Evolutionary conservation across 2,797 vertebrate genomes (phyloP), one percentile per base, ranked within the genome.

Genomic region (Cyclopterus lumpus): DNA sequence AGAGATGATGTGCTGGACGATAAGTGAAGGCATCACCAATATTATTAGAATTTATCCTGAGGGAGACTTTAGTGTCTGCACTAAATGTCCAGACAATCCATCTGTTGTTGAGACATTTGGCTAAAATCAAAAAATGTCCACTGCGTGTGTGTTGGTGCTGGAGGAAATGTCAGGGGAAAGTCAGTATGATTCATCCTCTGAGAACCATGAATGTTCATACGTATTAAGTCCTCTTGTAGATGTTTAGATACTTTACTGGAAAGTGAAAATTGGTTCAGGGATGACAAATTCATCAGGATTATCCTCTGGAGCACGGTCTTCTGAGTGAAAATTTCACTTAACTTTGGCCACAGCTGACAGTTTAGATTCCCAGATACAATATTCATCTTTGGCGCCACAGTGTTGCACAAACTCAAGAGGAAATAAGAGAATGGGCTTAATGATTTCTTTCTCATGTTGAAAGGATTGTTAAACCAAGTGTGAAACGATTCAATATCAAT

Each of bases 381-480:
- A n/a, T 81, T 79, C 59, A 79, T 77, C 38, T 79, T 54, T 75
- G 46, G 73, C 66, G 78, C 71, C 73, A 78, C 59, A 67, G 38
- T 40, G 61, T 44, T 63, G 36, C 28, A 55, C 6, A 49, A 65
- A 71, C 64, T 79, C 57, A 24, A 79, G 72, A 79, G 32, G 64
- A 90, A 85, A 87, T 75, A 15, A 84, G 48, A 85, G 77, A 79
- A 84, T 59, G 72, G 54, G 59, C 69, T 62, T 85, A 85, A 85
- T 77, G 68, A 88, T 82, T 86, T 91, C 5, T 75, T 54, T 61
- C 59, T 63, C 55, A 60, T 55, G 46, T 68, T 79, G 64, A 90
- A 84, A 87, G 73, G 53, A 79, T 89, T 80, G 82, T 83, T 85
- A 80, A 90, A 78, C 68, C 65, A 74, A 80, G 84, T 86, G 80